These are phyloP conservation scores for Drosophila sucinea DNA, from an alignment of 1,140 invertebrate species.

Conservation along the genomic window DNA sequence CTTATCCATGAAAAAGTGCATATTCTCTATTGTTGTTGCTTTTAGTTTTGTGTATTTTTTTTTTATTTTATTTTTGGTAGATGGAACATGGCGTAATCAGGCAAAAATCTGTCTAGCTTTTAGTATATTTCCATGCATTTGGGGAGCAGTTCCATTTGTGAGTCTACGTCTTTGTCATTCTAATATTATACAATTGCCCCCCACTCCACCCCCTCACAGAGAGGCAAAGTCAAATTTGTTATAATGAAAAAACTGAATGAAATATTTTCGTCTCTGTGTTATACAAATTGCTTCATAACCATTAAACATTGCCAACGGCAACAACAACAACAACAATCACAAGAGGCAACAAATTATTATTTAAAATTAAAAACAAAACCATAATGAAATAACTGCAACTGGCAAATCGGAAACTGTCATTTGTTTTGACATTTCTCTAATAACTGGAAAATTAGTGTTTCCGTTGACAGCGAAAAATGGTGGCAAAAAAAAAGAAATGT, in stretches of 20 bases:
- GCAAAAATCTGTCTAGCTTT: conserved; percentile 58
- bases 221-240: conserved; percentile 46
- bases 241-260: neutral
- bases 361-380: conserved; percentile 16
- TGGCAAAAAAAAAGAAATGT: conserved; percentile 6
- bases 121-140: conserved; percentile 29
- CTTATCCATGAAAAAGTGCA: conserved; percentile 44
- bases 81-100: conserved; percentile 48
- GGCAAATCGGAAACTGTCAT: conserved; percentile 55
- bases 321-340: conserved; percentile 22
- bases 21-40: conserved; percentile 32
- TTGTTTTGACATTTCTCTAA: conserved; percentile 75
- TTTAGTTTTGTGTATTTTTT: conserved; percentile 27
- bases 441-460: conserved; percentile 71
- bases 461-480: conserved; percentile 34
- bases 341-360: conserved; percentile 18
- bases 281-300: neutral
- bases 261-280: neutral
- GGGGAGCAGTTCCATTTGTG: conserved; percentile 40
- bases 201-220: conserved; percentile 47
- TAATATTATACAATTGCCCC: conserved; percentile 21
- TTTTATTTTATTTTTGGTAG: conserved; percentile 23
- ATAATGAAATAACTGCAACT: conserved; percentile 24
- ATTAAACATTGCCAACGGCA: neutral
- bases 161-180: conserved; percentile 41